These are phyloP conservation scores for Diabrotica virgifera DNA, from an alignment of 1,140 invertebrate genomes.

Conservation along the genomic window DNA sequence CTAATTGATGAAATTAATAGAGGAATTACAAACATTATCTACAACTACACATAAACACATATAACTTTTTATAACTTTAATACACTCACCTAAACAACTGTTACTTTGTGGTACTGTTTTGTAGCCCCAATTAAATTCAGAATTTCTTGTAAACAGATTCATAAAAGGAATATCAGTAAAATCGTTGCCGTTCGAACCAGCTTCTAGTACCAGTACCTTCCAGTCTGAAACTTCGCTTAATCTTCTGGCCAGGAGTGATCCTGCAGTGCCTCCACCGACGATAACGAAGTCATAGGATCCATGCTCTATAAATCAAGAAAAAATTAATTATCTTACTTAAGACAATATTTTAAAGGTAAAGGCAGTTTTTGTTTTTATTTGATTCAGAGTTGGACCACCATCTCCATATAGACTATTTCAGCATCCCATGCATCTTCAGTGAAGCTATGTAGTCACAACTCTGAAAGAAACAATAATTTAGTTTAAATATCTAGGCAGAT, in stretches of 20 bases:
- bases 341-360: background rate
- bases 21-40: too few species aligned
- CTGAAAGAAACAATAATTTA: background rate
- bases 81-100: conserved; percentile 59
- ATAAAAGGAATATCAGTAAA: conserved; percentile 72
- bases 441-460: too few species aligned
- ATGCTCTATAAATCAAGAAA: conserved; percentile 25
- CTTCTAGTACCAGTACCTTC: conserved; percentile 70
- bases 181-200: conserved; percentile 63
- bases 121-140: conserved; percentile 76
- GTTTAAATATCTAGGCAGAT: background rate
- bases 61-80: background rate
- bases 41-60: too few species aligned
- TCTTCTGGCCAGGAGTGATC: conserved; percentile 58
- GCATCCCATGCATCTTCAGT: too few species aligned
- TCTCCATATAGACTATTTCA: too few species aligned
- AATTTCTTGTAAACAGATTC: conserved; percentile 64
- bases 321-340: background rate
- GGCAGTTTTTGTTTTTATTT: too few species aligned
- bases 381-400: too few species aligned
- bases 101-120: conserved; percentile 65
- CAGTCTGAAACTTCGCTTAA: conserved; percentile 67
- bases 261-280: conserved; percentile 50
- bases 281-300: conserved; percentile 40
- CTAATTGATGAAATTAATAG: too few species aligned